Evolutionary conservation across 2,888 invertebrate genomes (phyloP).

Genomic region (Meganola albula): DNA sequence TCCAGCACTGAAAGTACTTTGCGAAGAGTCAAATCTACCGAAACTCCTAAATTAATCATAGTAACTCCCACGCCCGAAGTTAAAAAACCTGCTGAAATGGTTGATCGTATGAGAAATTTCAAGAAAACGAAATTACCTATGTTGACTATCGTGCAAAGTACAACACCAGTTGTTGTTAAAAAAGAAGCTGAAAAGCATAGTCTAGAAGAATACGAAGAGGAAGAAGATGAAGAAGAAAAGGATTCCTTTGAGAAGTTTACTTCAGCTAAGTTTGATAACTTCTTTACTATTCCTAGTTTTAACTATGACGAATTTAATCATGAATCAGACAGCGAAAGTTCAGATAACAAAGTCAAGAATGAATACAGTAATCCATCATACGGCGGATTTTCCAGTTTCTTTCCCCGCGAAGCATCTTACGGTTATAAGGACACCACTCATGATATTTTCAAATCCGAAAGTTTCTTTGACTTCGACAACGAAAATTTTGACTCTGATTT

Average conservation of each 20-base stretch:
- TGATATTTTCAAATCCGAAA: constrained; percentile 52
- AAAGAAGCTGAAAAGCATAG: constrained; percentile 32
- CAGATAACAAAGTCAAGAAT: constrained; percentile 48
- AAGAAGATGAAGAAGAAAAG: constrained; percentile 48
- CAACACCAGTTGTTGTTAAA: constrained; percentile 30
- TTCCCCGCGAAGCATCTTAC: constrained; percentile 47
- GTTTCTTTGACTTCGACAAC: constrained; percentile 61
- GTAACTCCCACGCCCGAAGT: constrained; percentile 66
- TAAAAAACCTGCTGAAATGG: constrained; percentile 57
- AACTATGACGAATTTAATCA: constrained; percentile 42
- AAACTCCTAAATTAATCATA: constrained; percentile 46
- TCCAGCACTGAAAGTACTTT: constrained; percentile 44
- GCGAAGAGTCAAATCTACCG: constrained; percentile 43
- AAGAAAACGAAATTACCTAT: constrained; percentile 58
- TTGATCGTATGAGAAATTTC: constrained; percentile 56
- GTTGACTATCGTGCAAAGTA: constrained; percentile 36
- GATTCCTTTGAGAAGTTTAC: constrained; percentile 63
- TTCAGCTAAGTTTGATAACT: constrained; percentile 67
- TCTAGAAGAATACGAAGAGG: constrained; percentile 47
- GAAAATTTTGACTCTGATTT: constrained; percentile 57
- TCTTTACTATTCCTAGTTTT: constrained; percentile 68
- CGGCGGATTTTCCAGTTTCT: constrained; percentile 52
- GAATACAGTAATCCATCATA: constrained; percentile 50
- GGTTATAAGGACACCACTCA: constrained; percentile 41
- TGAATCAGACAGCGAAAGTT: constrained; percentile 39